These are phyloP conservation scores for Sebastes iracundus DNA, from an alignment of 2,797 vertebrate species.

Conservation along the genomic window DNA sequence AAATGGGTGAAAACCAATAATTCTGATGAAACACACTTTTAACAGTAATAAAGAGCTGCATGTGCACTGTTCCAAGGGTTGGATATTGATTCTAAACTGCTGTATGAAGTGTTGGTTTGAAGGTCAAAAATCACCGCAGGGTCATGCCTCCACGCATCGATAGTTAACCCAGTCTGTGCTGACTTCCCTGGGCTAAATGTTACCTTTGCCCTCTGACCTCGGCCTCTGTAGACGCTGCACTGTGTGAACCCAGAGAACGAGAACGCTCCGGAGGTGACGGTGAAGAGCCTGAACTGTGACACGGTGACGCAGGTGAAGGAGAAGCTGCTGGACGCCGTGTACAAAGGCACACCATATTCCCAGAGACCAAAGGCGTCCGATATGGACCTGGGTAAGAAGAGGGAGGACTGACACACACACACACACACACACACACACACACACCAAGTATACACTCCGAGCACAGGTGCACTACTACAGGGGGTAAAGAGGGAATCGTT, in stretches of 20 bases:
- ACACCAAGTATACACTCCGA: neutral
- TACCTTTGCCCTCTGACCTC: slow-evolving; percentile 3
- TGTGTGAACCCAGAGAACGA: slow-evolving; percentile 98
- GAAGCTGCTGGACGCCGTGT: slow-evolving; percentile 96
- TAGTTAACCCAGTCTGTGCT: slow-evolving; percentile 12
- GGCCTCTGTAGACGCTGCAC: slow-evolving; percentile 90
- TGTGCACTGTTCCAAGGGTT: neutral
- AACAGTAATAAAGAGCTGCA: neutral
- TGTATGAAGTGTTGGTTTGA: slow-evolving; percentile 1
- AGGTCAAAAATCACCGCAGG: slow-evolving; percentile 9
- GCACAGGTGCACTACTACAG: slow-evolving; percentile 31
- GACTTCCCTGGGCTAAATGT: slow-evolving; percentile 18
- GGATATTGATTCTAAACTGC: slow-evolving; percentile 18
- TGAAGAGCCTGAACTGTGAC: slow-evolving; percentile 98
- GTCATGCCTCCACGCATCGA: slow-evolving; percentile 1
- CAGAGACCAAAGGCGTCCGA: slow-evolving; percentile 96
- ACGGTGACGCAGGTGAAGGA: slow-evolving; percentile 98
- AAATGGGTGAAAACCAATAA: neutral
- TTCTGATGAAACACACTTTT: neutral
- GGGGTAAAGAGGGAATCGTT: slow-evolving; percentile 19
- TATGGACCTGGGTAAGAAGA: slow-evolving; percentile 95
- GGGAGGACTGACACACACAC: neutral
- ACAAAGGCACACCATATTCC: slow-evolving; percentile 97
- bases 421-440: slow-evolving; percentile 2
- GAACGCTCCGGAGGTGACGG: slow-evolving; percentile 93